These are phyloP conservation scores for Calliphora vomitoria DNA, from an alignment of 2,888 invertebrate species.

Conservation along the genomic window DNA sequence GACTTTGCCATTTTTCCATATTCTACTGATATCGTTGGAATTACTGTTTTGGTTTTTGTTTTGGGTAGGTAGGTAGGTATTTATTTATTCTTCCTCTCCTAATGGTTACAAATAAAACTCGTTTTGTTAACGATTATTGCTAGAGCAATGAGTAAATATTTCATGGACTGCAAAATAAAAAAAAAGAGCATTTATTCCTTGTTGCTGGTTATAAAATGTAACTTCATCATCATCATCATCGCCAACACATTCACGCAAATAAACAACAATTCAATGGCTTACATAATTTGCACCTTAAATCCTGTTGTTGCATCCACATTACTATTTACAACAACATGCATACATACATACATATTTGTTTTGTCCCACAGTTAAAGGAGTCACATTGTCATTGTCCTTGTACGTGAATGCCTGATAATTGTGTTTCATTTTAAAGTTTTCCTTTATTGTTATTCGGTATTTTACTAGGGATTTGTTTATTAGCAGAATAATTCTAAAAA, in stretches of 20 bases:
- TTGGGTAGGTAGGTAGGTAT: not conserved
- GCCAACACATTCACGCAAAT: not conserved
- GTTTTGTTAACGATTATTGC: conserved; percentile 63
- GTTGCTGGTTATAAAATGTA: conserved; percentile 30
- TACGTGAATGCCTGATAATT: not conserved
- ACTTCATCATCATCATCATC: conserved; percentile 44
- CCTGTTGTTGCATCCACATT: not conserved
- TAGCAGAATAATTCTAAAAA: conserved; percentile 20
- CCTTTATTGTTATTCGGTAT: conserved; percentile 1
- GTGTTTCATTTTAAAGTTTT: not conserved
- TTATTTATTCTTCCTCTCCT: conserved; percentile 11
- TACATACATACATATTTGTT: not conserved
- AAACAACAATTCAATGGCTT: conserved; percentile 50
- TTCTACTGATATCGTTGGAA: not conserved
- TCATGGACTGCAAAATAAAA: conserved; percentile 40
- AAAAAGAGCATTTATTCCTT: conserved; percentile 28
- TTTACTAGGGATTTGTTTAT: conserved; percentile 4
- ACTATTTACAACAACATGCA: not conserved
- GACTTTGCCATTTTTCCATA: not conserved
- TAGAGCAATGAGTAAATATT: conserved; percentile 54
- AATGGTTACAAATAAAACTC: conserved; percentile 54
- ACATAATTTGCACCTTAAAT: conserved; percentile 30
- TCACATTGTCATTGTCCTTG: conserved; percentile 25
- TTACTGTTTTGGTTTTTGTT: conserved; percentile 12
- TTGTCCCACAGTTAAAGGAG: not conserved